These are phyloP conservation scores for Corythoichthys intestinalis DNA, from an alignment of 2,113 vertebrate species.

Conservation along the genomic window DNA sequence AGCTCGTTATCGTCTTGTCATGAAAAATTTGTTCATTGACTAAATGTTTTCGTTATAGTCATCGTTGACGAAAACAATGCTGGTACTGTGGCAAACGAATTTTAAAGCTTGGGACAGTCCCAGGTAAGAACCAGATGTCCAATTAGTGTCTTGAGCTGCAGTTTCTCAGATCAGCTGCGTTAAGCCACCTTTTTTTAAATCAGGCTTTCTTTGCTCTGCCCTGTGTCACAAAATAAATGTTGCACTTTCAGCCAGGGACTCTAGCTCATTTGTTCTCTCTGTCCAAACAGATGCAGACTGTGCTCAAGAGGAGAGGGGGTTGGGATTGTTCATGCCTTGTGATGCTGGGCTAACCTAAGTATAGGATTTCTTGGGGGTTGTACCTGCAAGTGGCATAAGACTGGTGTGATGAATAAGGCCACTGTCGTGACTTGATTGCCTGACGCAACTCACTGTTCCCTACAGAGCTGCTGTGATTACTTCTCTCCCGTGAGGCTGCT, in stretches of 20 bases:
- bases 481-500: conserved; percentile 43
- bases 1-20: too few relatives aligned
- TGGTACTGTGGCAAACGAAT: too few relatives aligned
- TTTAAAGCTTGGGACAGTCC: not conserved
- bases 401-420: conserved; percentile 68
- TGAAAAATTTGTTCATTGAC: too few relatives aligned
- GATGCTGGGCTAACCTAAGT: conserved; percentile 37
- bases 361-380: conserved; percentile 59
- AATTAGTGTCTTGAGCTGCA: not conserved
- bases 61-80: too few relatives aligned
- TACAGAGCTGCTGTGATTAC: conserved; percentile 50
- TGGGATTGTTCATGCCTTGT: conserved; percentile 42
- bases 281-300: conserved; percentile 19
- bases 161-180: not conserved
- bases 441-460: conserved; percentile 49
- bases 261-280: conserved; percentile 29
- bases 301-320: conserved; percentile 33
- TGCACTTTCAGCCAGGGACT: conserved; percentile 26
- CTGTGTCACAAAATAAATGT: conserved; percentile 30
- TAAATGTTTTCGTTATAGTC: too few relatives aligned
- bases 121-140: not conserved
- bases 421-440: conserved; percentile 68
- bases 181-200: conserved; percentile 16
- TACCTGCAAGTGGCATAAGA: conserved; percentile 60
- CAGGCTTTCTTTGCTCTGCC: conserved; percentile 20